Evolutionary conservation across 2,888 invertebrate species (phyloP), one percentile per base, ranked within the genome.

Genomic region (Oscheius myriophilus): DNA sequence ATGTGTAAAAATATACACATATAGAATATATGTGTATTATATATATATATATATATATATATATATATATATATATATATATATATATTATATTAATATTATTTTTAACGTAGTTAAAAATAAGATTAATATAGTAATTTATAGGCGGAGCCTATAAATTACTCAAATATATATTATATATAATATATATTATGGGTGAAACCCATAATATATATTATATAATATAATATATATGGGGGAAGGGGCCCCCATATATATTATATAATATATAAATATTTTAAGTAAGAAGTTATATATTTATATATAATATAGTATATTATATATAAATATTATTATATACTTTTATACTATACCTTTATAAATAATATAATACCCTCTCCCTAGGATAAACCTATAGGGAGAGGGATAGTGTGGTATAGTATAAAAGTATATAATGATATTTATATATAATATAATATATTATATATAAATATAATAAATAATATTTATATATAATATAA

Each of bases 121-220:
- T 58, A 66, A 26, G n/a, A n/a, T n/a, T n/a, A n/a, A n/a, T n/a
- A n/a, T n/a, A n/a, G n/a, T n/a, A n/a, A n/a, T n/a, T n/a, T n/a
- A n/a, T n/a, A n/a, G n/a, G n/a, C n/a, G n/a, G n/a, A n/a, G n/a
- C n/a, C n/a, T n/a, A n/a, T n/a, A n/a, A n/a, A n/a, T n/a, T n/a
- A n/a, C n/a, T n/a, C n/a, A n/a, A n/a, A n/a, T n/a, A n/a, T n/a
- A n/a, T n/a, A n/a, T n/a, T n/a, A n/a, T n/a, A n/a, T n/a, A n/a
- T n/a, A n/a, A n/a, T n/a, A n/a, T n/a, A n/a, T n/a, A n/a, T n/a
- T n/a, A n/a, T n/a, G n/a, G n/a, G n/a, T n/a, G n/a, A n/a, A n/a
- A n/a, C n/a, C n/a, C n/a, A n/a, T n/a, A n/a, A n/a, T n/a, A 54
- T 64, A 64, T 54, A 54, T 42, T 41, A 41, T 54, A 41, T 64